Base-by-base conservation (phyloP, 2,888 invertebrate species). In the Acronicta psi region DNA sequence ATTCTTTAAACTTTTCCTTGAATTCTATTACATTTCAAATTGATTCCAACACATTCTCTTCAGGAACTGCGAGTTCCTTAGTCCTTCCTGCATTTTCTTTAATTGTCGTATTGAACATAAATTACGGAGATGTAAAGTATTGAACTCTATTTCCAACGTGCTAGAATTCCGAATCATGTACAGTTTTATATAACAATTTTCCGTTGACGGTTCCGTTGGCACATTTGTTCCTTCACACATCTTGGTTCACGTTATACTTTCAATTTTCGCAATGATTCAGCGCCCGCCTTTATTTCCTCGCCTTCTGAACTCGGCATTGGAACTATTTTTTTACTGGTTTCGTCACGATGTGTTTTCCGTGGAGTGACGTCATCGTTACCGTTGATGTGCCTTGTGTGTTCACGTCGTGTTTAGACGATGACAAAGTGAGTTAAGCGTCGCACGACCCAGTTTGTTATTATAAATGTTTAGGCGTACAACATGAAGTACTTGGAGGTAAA, bases 221-320 rank as follows among this genome's bases (percentile, higher is more conserved):
- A 20, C 34, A n/a, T 38, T 43, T 25, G 13, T 52, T 64, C 10
- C 38, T 53, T 78, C 73, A 49, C 58, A 74, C 73, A 71, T 65
- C 58, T 46, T 29, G 17, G 69, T 47, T 57, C 43, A 40, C 69
- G 75, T 76, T 77, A 78, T 78, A 79, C 79, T 80, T 83, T 83
- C 83, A 83, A 84, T 82, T 79, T 81, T 68, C 71, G 63, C 73
- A 77, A 80, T 82, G 83, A 81, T 79, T 81, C 81, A 79, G 78
- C 75, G 71, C 40, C 40, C 53, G 69, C 74, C 68, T 75, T 79
- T 80, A 75, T 74, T 69, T 69, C 63, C 70, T 73, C 76, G 69
- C 57, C 61, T 40, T 66, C 55, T 66, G 59, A 66, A 65, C 57
- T 68, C 62, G 61, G 51, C 53, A 62, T 55, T 54, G 51, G 50